Conservation (phyloP, 1,140 invertebrate genomes). For the Drosophila gunungcola region DNA sequence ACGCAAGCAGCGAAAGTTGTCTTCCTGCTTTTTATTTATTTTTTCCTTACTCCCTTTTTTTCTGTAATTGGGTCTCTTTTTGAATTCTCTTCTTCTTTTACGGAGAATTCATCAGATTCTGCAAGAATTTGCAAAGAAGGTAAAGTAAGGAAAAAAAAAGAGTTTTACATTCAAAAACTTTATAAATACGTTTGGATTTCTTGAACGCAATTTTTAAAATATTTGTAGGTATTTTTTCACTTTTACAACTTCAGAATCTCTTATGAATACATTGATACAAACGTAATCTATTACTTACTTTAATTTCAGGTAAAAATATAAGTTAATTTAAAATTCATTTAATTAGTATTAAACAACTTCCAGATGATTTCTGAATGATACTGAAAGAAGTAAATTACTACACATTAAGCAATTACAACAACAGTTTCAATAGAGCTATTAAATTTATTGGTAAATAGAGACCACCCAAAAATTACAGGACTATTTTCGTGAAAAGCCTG, state of each 20-base stretch:
- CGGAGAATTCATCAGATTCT: constrained; percentile 4
- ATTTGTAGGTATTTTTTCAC: no score
- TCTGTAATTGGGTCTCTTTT: constrained; percentile 2
- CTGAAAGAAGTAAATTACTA: neutral
- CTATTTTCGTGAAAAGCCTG: neutral
- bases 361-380: neutral
- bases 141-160: neutral
- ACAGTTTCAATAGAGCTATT: neutral
- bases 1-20: constrained; percentile 76
- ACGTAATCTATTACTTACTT: no score
- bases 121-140: constrained; percentile 6
- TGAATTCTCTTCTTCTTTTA: constrained; percentile 2
- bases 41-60: constrained; percentile 6
- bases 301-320: no score
- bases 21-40: constrained; percentile 52
- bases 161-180: no score
- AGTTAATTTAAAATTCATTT: no score
- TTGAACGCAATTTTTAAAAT: no score
- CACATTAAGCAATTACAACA: neutral
- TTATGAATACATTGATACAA: neutral
- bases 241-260: neutral
- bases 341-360: no score
- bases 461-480: neutral
- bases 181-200: no score
- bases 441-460: neutral